A percentile compares a stretch with the other conserved stretches of the same genome.
Evolutionary conservation across 2,888 invertebrate species (phyloP).

Genomic region (Mactromeris polynyma): DNA sequence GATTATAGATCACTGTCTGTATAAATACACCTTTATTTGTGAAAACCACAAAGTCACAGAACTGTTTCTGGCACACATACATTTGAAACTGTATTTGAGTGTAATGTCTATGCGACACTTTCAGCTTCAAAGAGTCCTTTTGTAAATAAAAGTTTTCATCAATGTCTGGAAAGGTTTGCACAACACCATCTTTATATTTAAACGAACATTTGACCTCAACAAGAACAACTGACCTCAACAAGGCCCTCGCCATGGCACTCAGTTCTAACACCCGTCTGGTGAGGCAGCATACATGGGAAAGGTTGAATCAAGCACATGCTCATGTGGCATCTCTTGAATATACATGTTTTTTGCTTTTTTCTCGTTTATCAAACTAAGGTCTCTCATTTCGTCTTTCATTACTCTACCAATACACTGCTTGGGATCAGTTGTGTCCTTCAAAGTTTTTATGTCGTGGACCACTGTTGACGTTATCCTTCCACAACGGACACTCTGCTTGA

Average conservation of each 20-base stretch:
- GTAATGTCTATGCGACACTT: background rate
- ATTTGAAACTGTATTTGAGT: background rate
- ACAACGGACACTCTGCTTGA: too few species aligned
- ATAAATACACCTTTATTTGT: background rate
- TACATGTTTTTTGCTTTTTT: background rate
- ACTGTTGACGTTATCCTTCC: too few species aligned
- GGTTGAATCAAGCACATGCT: background rate
- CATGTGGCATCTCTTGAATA: background rate
- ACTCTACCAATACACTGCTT: background rate
- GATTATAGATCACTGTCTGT: background rate
- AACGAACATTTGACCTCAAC: slow-evolving; percentile 3
- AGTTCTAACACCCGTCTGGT: background rate
- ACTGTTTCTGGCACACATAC: background rate
- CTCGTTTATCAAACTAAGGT: background rate
- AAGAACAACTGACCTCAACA: too few species aligned
- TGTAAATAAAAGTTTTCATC: background rate
- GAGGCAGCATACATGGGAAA: background rate
- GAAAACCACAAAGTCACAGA: background rate
- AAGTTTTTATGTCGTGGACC: too few species aligned
- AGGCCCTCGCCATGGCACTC: background rate
- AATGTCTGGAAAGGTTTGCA: background rate
- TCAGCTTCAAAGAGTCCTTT: background rate
- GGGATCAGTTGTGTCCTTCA: too few species aligned
- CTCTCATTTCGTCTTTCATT: background rate
- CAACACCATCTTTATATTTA: background rate